Evolutionary conservation across 2,888 invertebrate genomes (phyloP), one percentile per base, ranked within the genome.

Genomic region (Leptinotarsa tumamoca): DNA sequence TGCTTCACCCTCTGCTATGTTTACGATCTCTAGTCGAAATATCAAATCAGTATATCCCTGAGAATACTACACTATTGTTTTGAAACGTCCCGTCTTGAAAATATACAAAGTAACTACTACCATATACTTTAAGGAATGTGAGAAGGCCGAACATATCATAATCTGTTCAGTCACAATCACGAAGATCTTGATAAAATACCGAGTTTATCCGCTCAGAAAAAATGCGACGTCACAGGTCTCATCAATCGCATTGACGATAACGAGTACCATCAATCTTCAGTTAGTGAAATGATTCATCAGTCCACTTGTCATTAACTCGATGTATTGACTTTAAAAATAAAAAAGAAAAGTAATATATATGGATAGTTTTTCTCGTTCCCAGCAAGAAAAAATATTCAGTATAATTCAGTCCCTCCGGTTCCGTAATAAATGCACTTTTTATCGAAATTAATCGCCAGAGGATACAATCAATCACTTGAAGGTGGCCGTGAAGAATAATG

Each of bases 201-300:
- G 58, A 23, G 23, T 58, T 58, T 23, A 58, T 23, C 58, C 21
- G 4, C 23, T 21, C 58, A 21, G 18, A 13, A 58, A 58, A 58
- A 58, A 58, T 58, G 13, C 23, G 21, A 21, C 23, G 58, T 58
- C 23, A 23, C 58, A 58, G 21, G 21, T 27, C 21, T 23, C 23
- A 23, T 58, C 58, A 58, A 15, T 58, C 15, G 58, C 58, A 23
- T 58, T 23, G 58, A 58, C 58, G 23, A 15, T 27, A 58, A 58
- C 23, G 21, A 58, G 23, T 58, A 23, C 15, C 58, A 58, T 58
- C 58, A 58, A 58, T 58, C 14, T 21, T 58, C 23, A 58, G 23
- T 58, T 14, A 58, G 58, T 27, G 17, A 21, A 58, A 58, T 58
- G 23, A 58, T 58, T 18, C 4, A 54, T 54, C 54, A 54, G n/a